Percentiles rank a stretch among this genome's conserved stretches.
Evolutionary conservation across 2,888 invertebrate genomes (phyloP).

Genomic region (Coenonympha arcania): DNA sequence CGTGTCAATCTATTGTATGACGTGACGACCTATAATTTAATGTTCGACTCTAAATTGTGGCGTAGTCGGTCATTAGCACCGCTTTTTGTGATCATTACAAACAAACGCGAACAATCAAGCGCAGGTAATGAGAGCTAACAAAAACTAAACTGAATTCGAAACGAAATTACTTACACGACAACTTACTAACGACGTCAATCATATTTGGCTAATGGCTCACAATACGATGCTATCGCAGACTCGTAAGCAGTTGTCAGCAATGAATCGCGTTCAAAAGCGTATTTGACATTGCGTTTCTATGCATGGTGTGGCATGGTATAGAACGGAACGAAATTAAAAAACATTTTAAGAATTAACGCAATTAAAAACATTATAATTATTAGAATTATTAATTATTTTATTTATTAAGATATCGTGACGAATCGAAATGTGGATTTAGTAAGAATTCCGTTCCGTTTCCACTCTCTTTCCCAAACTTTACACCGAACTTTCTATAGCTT

Average conservation of each 20-base stretch:
- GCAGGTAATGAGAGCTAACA: slow-evolving; percentile 32
- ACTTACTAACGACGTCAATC: slow-evolving; percentile 71
- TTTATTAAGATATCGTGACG: too few species aligned
- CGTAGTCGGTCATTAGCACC: slow-evolving; percentile 5
- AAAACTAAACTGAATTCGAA: slow-evolving; percentile 57
- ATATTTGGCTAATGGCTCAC: slow-evolving; percentile 68
- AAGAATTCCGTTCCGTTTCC: too few species aligned
- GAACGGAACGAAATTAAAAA: too few species aligned
- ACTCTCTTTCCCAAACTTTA: too few species aligned
- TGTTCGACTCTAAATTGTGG: slow-evolving; percentile 3
- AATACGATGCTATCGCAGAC: slow-evolving; percentile 59
- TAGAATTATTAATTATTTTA: too few species aligned
- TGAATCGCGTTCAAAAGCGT: slow-evolving; percentile 44
- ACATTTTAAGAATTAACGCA: too few species aligned
- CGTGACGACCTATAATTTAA: not conserved
- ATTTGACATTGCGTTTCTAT: too few species aligned
- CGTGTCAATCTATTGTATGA: slow-evolving; percentile 3
- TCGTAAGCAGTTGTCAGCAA: slow-evolving; percentile 66
- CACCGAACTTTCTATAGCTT: too few species aligned
- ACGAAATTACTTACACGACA: slow-evolving; percentile 72
- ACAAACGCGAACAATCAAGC: slow-evolving; percentile 18
- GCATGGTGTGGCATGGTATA: too few species aligned
- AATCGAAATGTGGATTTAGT: too few species aligned
- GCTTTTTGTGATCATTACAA: slow-evolving; percentile 6
- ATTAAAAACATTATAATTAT: too few species aligned